These are phyloP conservation scores for Malurus melanocephalus DNA, from an alignment of 2,113 vertebrate species.

Conservation along the genomic window DNA sequence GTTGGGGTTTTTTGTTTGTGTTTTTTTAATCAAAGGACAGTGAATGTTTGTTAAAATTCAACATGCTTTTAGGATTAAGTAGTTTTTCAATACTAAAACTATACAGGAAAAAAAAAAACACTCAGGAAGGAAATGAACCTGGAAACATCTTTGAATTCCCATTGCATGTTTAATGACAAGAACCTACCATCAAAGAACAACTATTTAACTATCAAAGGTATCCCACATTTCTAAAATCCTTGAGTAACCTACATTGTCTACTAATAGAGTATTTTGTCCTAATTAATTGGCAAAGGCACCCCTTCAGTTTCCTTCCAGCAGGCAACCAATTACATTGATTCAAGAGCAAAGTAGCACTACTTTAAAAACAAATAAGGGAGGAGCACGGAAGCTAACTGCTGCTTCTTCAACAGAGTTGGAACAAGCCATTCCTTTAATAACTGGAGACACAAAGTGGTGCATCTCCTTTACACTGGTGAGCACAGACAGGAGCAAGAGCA, in stretches of 20 bases:
- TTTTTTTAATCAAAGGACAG: background rate
- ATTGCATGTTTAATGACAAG: background rate
- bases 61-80: background rate
- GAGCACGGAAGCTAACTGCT: background rate
- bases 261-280: background rate
- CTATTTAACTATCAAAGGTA: background rate
- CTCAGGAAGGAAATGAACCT: background rate
- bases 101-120: background rate
- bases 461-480: background rate
- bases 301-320: conserved; percentile 2
- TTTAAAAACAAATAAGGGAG: background rate
- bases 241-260: background rate
- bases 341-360: background rate
- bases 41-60: background rate
- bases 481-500: background rate
- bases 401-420: background rate
- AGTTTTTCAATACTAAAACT: background rate
- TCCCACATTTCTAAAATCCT: background rate
- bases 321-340: conserved; percentile 8
- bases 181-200: background rate
- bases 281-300: background rate
- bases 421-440: background rate
- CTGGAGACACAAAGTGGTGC: background rate
- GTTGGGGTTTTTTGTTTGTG: no score
- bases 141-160: background rate